These are phyloP conservation scores for Coenobita brevimanus DNA, from an alignment of 1,140 invertebrate genomes.

Conservation along the genomic window DNA sequence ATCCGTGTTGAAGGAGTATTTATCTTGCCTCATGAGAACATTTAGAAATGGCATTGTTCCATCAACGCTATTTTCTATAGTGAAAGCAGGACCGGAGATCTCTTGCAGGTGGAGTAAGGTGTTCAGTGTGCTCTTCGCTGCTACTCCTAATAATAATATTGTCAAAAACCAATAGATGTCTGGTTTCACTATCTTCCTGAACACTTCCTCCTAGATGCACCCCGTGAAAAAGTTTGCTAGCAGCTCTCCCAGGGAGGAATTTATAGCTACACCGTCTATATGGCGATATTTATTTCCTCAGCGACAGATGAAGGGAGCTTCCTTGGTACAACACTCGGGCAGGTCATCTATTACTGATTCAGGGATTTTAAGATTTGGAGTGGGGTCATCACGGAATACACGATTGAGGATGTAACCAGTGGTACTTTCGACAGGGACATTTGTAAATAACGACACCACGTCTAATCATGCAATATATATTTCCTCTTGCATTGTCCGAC, in stretches of 20 bases:
- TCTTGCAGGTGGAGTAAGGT: too few relatives aligned
- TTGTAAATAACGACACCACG: neutral
- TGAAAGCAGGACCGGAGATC: too few relatives aligned
- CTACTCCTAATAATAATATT: too few relatives aligned
- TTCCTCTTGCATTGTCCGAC: too few relatives aligned
- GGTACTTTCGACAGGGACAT: neutral
- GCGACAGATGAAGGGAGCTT: neutral
- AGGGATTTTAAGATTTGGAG: neutral
- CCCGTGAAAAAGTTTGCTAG: neutral
- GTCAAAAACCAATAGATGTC: too few relatives aligned
- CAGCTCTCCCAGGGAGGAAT: neutral
- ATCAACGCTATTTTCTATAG: too few relatives aligned
- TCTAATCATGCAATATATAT: neutral
- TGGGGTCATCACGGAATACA: neutral
- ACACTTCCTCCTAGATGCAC: too few relatives aligned
- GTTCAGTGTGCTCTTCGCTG: too few relatives aligned
- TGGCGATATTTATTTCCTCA: neutral
- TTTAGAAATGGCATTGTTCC: too few relatives aligned
- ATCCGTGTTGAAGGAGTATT: too few relatives aligned
- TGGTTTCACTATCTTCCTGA: too few relatives aligned
- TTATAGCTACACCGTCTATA: conserved; percentile 12
- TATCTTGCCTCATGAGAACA: too few relatives aligned
- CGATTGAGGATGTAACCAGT: neutral
- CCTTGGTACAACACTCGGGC: neutral
- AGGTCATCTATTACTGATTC: neutral